Base-by-base conservation (phyloP, 2,888 invertebrate species). In the Nemoura dubitans region DNA sequence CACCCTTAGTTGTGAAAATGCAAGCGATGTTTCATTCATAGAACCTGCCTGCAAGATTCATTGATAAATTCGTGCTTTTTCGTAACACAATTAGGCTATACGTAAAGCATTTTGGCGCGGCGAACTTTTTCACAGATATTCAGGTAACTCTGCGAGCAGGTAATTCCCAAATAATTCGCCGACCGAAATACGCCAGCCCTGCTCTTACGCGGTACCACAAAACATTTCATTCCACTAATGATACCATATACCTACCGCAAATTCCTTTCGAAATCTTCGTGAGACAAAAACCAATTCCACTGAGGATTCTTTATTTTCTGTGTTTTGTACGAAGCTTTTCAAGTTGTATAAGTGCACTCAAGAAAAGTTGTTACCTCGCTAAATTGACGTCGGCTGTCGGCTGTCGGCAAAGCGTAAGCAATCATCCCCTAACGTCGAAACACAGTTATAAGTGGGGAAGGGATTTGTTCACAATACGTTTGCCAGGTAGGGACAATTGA, bases 1-100 rank as follows among this genome's bases (percentile, higher is more conserved):
- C 29, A 27, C 76, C 76, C 30, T 59, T 14, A 27, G 83, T 83
- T 83, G 83, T 83, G 42, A 84, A 43, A 36, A 76, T 30, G 83
- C 30, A 10, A 59, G 59, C 78, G 7, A 25, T 6, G 36, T 28
- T 84, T 84, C 84, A 84, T 84, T 84, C 84, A 84, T 83, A 83
- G 42, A 59, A 42, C 25, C 27, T 5, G 42, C 28, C 59, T 27
- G 84, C 6, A 6, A 29, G 81, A 21, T 81, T 81, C 81, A 81
- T 81, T 81, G 30, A 81, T 80, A 30, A 21, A 2, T 28, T 78
- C 28, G 28, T 30, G 21, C 59, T 36, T 36, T 36, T 36, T 36
- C 5, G 36, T 10, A 36, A 10, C 36, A 36, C 5, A 36, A 36
- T 3, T 36, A 6, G 5, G 36, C 3, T 6, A 36, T 36, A 10